Base-by-base conservation (phyloP, 2,113 vertebrate species). In the Cyanistes caeruleus region DNA sequence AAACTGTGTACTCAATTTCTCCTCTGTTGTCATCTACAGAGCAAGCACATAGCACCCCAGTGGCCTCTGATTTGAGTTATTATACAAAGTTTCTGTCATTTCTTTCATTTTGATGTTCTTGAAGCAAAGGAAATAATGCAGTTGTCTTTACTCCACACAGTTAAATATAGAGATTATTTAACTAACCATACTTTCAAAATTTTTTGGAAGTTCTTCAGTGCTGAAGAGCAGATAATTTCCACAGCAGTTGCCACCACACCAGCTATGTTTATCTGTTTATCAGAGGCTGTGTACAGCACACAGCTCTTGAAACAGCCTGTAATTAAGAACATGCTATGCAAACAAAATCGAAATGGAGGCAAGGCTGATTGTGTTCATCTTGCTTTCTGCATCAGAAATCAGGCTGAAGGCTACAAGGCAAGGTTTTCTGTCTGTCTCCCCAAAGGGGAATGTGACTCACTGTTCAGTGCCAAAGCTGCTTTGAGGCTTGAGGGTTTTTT, bases 281-380 rank as follows among this genome's bases (percentile, higher is more conserved):
- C 88, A 52, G 73, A 46, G 78, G 87, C 58, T 92, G 93, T 90
- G 70, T 94, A 91, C 75, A 94, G 83, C 97, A 97, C 83, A 90
- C 87, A 96, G 96, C 91, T 96, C 92, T 97, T 69, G 39, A 92
- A 96, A 89, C 80, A 98, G 90, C 85, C 91, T 95, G 81, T 97
- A 97, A 97, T 98, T 98, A 98, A 90, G 93, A 94, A 79, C 95
- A 95, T 91, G 90, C 97, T 95, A 96, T 97, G 90, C 96, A 97
- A 95, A 97, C 79, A 88, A 95, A 96, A 95, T 90, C 5, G 41
- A 95, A 97, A 94, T 70, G 85, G 83, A 93, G 87, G 89, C 85
- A 92, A 90, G 89, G 76, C 85, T 96, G 96, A 96, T 97, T 97
- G 93, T 64, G 23, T 78, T 83, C 35, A 14, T 96, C 95, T 82